Evolutionary conservation across 2,797 vertebrate species (phyloP), one percentile per base, ranked within the genome.

Genomic region (Euphonia xanthogaster): DNA sequence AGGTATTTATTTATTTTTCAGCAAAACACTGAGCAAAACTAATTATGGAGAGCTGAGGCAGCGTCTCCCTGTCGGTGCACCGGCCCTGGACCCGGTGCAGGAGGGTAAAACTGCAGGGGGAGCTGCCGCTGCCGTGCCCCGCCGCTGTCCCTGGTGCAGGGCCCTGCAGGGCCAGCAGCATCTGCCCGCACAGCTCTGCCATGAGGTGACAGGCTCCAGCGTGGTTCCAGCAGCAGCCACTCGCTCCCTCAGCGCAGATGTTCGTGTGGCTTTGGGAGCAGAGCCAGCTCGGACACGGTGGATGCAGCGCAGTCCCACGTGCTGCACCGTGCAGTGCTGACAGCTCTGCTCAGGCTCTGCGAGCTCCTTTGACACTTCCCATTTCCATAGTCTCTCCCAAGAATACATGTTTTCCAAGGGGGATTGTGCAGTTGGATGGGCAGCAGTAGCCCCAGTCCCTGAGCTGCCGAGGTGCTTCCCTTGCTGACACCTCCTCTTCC

Each of bases 1-100:
- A 95, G 93, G 85, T 84, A 85, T 93, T 94, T 89, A 85, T 91
- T 92, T 95, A 88, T 94, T 95, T 96, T 96, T 95, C 90, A 91
- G 82, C 78, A 85, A 92, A 96, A 92, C 86, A 77, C 86, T 79
- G 94, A 96, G 88, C 94, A 93, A 82, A 92, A 72, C 85, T 91
- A 86, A 89, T 94, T 94, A 71, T 12, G 14, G 73, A 48, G 74
- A 73, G 81, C 95, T 71, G 68, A 95, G 93, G 86, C 96, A 81
- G 63, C 4, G 35, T 67, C 31, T 72, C 78, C 80, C 94, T 83
- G 14, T 61, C 39, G 58, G 74, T n/a, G 51, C 48, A 27, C 39
- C 48, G 4, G 82, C 18, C 3, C 86, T 85, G 76, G 55, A 86
- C 58, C 55, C 8, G 39, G 68, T 54, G 91, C 66, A 12, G 81